Evolutionary conservation across 2,797 vertebrate genomes (phyloP), one percentile per base, ranked within the genome.

Genomic region (Neoniphon sammara): DNA sequence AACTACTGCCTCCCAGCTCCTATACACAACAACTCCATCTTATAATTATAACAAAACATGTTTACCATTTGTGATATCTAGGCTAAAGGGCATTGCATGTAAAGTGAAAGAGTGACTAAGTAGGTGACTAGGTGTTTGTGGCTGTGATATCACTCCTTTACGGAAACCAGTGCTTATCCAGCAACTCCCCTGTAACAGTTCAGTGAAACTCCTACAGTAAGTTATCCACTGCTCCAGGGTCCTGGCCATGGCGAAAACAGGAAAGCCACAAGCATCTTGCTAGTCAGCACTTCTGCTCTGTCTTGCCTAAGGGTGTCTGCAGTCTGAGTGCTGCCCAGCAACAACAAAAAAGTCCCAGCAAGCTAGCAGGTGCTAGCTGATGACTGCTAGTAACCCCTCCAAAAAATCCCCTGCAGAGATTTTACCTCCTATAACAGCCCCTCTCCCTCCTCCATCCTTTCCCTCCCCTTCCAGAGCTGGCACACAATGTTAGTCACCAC

Each of bases 341-440:
- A 77, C 77, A 82, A 60, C 12, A 23, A 46, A 70, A 61, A 64
- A 54, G 39, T 71, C n/a, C 14, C 47, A 36, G 44, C 42, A 63
- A 73, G 73, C 64, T 80, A 65, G 44, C 88, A 93, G 88, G 82
- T 93, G 89, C 59, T 85, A 57, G 75, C 50, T 52, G 18, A 58
- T 88, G 84, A 90, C 90, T 85, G 79, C 70, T 34, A 86, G 81
- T 93, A 91, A 93, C 89, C 90, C 71, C 73, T 70, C 3, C n/a
- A 42, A 61, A 77, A 80, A 80, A 73, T 62, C 53, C 70, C 84
- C 85, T 77, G 85, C 77, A 47, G 82, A 80, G 82, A 88, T 79
- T 81, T 78, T 76, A 82, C 70, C 74, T 86, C 81, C 31, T 66
- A 70, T 72, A 74, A 75, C 68, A 80, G 49, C 25, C 73, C 78